Conservation (phyloP, 2,888 invertebrate species). For the Himalopsyche kuldschensis region DNA sequence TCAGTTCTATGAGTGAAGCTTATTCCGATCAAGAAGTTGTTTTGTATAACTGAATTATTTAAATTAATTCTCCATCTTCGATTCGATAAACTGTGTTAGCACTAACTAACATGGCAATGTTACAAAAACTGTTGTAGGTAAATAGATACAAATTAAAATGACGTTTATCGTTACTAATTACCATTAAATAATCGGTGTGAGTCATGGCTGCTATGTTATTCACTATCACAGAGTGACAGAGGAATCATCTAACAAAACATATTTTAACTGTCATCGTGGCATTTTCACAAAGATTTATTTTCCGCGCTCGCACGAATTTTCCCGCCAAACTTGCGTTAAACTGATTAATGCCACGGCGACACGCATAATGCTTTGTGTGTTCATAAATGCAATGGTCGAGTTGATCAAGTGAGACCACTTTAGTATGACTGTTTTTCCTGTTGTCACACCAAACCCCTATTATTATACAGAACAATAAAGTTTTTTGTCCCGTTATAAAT, state of each 20-base stretch:
- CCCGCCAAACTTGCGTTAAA: not conserved
- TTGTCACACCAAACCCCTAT: too few relatives aligned
- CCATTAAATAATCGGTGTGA: not conserved
- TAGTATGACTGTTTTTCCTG: too few relatives aligned
- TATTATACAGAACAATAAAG: too few relatives aligned
- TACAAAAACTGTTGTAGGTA: too few relatives aligned
- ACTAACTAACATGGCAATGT: too few relatives aligned
- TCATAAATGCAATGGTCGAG: not conserved
- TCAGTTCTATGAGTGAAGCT: too few relatives aligned
- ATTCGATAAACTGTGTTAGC: too few relatives aligned
- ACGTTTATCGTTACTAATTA: not conserved
- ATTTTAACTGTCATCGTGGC: not conserved
- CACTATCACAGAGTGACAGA: not conserved
- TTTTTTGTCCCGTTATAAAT: too few relatives aligned
- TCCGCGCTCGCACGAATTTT: not conserved
- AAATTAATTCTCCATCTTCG: too few relatives aligned
- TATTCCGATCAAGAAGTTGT: too few relatives aligned
- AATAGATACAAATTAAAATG: too few relatives aligned
- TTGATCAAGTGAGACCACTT: not conserved
- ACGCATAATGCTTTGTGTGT: not conserved
- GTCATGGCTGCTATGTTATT: not conserved
- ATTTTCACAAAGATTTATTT: not conserved
- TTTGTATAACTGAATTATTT: too few relatives aligned
- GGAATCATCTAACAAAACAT: not conserved
- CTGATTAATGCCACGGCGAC: not conserved